Evolutionary conservation across 1,140 invertebrate species (phyloP), one percentile per base, ranked within the genome.

Genomic region (Gonioctena quinquepunctata): DNA sequence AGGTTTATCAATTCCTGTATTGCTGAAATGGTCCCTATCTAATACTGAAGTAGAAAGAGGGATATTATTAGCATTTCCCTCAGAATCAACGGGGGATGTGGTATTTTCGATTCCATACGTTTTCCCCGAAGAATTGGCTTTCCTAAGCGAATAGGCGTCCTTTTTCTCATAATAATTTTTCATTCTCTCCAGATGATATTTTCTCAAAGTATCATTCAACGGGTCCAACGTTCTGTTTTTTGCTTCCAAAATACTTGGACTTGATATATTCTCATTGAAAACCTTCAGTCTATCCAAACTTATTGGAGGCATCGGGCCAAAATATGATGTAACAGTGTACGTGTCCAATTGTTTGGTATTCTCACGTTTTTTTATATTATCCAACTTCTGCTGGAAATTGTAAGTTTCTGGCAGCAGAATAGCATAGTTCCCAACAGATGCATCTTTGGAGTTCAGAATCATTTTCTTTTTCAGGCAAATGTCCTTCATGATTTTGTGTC

Each of bases 351-450:
- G 11, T 3, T 42, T 42, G 5, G 33, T 13, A 42, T 42, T 27
- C n/a, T 56, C 27, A 42, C 18, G 19, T 26, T 71, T 75, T 42
- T 64, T 72, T n/a, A 72, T 49, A 16, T 68, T 25, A 49, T 72
- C 18, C 28, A 72, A 33, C 21, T 63, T 70, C 26, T 63, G 57
- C n/a, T 60, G 21, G 54, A 75, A 75, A 63, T 56, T 27, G 21
- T 72, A 63, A 13, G 22, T 28, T 5, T 42, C 69, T 11, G 74
- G 71, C 11, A 70, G 6, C 6, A 71, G 8, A 16, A 76, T 60
- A 11, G 66, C 69, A 48, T 64, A 70, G 19, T 71, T 76, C 3
- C 74, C 74, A n/a, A 71, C 71, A 19, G 74, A 64, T 33, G 66
- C 71, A 71, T 76, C 74, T 62, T 64, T 73, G 2, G 26, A 48